Evolutionary conservation across 2,888 invertebrate species (phyloP).

Genomic region (Agrilus mali): DNA sequence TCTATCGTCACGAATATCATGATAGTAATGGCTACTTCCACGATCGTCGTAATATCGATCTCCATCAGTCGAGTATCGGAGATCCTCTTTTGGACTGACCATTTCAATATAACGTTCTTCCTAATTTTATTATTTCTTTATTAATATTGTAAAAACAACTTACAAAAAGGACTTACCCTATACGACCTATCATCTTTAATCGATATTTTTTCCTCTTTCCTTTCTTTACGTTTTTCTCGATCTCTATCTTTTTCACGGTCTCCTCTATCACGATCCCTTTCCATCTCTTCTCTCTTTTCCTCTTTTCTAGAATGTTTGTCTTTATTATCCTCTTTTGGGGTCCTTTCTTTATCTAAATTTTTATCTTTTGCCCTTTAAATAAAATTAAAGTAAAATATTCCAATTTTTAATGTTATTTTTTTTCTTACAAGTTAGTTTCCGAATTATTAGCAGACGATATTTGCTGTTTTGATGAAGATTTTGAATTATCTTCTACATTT

Average conservation of each 20-base stretch:
- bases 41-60: constrained; percentile 37
- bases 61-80: constrained; percentile 37
- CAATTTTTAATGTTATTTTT: too few relatives aligned
- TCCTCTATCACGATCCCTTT: constrained; percentile 47
- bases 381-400: too few relatives aligned
- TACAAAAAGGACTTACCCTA: constrained; percentile 23
- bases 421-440: too few relatives aligned
- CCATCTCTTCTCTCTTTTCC: constrained; percentile 36
- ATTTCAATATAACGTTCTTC: constrained; percentile 39
- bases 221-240: constrained; percentile 43
- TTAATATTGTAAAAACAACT: neutral
- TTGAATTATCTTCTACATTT: constrained; percentile 17
- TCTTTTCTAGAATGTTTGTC: constrained; percentile 41
- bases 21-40: constrained; percentile 28
- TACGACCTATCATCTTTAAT: constrained; percentile 29
- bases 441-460: neutral
- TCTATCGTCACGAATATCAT: constrained; percentile 34
- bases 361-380: constrained; percentile 21
- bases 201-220: constrained; percentile 35
- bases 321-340: constrained; percentile 31
- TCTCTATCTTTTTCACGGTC: constrained; percentile 51
- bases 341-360: constrained; percentile 30
- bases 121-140: constrained; percentile 21
- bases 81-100: constrained; percentile 30
- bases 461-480: constrained; percentile 15